Evolutionary conservation across 2,888 invertebrate species (phyloP).

Genomic region (Ceratothoa steindachneri): DNA sequence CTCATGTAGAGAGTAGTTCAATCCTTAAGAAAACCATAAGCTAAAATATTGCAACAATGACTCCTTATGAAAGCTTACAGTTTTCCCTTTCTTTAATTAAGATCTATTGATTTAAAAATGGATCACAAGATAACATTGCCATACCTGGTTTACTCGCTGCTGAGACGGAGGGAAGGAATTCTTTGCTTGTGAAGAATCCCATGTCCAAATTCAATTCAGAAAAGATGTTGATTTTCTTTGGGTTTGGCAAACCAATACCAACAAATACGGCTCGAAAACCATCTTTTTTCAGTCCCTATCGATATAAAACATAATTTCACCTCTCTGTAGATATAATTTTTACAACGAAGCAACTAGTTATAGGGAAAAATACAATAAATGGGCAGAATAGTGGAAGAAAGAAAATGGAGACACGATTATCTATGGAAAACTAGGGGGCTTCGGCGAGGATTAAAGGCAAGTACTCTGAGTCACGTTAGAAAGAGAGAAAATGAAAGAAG

Average conservation of each 20-base stretch:
- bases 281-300: constrained; percentile 63
- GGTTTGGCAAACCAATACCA: constrained; percentile 84
- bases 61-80: no score
- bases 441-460: no score
- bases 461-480: no score
- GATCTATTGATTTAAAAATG: no score
- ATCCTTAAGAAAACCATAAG: no score
- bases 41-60: no score
- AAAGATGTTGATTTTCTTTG: constrained; percentile 76
- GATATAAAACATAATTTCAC: constrained; percentile 52
- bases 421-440: no score
- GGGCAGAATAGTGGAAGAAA: neutral
- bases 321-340: neutral
- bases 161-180: constrained; percentile 82
- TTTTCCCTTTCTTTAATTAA: no score
- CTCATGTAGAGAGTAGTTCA: no score
- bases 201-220: constrained; percentile 66
- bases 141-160: constrained; percentile 83
- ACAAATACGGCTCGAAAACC: constrained; percentile 76
- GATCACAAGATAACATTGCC: no score
- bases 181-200: constrained; percentile 94
- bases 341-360: no score
- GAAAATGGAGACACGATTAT: constrained; percentile 5
- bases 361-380: neutral
- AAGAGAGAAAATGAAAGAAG: no score